Evolutionary conservation across 2,797 vertebrate species (phyloP).

Genomic region (Gallirallus australis): DNA sequence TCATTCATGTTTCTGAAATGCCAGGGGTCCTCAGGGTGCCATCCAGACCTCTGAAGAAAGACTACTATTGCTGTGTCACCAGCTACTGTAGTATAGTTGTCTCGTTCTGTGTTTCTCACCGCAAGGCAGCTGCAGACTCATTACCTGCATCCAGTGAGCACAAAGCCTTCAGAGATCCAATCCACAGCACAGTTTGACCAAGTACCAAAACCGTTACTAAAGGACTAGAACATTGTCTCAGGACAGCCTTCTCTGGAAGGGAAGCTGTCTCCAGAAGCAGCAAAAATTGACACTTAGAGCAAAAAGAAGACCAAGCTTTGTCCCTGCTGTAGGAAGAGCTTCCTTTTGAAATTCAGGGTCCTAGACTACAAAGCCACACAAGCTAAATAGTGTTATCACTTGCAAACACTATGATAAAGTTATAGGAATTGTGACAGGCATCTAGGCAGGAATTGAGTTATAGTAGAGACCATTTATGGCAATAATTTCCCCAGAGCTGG

Average conservation of each 20-base stretch:
- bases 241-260: neutral
- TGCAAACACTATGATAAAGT: neutral
- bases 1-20: neutral
- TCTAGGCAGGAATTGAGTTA: neutral
- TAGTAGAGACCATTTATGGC: neutral
- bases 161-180: neutral
- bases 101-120: neutral
- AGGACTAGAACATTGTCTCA: neutral
- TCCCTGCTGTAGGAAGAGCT: neutral
- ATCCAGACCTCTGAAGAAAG: neutral
- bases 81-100: neutral
- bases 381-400: neutral
- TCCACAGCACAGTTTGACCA: neutral
- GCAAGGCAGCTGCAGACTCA: neutral
- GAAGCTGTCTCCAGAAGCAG: neutral
- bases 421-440: neutral
- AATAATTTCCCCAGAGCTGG: neutral
- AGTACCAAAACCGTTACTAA: neutral
- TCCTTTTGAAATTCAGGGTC: neutral
- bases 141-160: neutral
- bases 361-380: neutral
- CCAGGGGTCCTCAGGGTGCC: neutral
- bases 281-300: neutral
- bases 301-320: neutral
- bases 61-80: neutral